A percentile compares a stretch with the other conserved stretches of the same genome.
Evolutionary conservation across 2,888 invertebrate species (phyloP).

Genomic region (Graphium colonna): DNA sequence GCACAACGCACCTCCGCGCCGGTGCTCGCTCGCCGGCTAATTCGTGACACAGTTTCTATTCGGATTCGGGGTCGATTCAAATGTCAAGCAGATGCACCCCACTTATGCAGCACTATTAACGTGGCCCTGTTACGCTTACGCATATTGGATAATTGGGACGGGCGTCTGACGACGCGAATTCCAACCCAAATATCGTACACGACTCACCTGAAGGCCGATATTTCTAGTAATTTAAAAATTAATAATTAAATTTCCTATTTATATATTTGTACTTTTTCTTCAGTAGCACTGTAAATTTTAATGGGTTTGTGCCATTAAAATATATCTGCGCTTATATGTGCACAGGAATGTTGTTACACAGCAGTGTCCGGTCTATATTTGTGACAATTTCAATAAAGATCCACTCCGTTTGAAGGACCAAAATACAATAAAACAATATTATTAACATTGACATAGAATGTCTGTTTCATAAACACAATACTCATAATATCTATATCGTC

Average conservation of each 20-base stretch:
- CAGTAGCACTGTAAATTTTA: no score
- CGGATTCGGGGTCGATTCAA: slow-evolving; percentile 79
- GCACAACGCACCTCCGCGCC: slow-evolving; percentile 65
- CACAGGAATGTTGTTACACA: background rate
- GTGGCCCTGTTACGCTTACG: slow-evolving; percentile 49
- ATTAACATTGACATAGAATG: background rate
- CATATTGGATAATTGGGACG: slow-evolving; percentile 42
- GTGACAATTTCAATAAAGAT: slow-evolving; percentile 12
- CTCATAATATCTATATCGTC: background rate
- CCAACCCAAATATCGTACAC: slow-evolving; percentile 4
- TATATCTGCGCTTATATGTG: background rate
- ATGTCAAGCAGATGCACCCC: slow-evolving; percentile 78
- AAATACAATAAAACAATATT: background rate
- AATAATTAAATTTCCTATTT: no score
- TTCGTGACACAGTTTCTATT: slow-evolving; percentile 79
- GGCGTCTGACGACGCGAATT: background rate
- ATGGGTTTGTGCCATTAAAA: background rate
- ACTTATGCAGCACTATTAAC: slow-evolving; percentile 72
- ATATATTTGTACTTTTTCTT: no score
- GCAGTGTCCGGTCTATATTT: slow-evolving; percentile 13
- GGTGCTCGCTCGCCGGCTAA: slow-evolving; percentile 60
- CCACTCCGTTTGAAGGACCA: background rate
- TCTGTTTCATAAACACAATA: background rate
- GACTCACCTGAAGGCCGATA: slow-evolving; percentile 6
- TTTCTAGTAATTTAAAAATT: background rate